Conservation (phyloP, 2,113 vertebrate species). For the western clawed frog (Xenopus tropicalis) region UCB_Xtro_10.0 CM004447.2:121722501-121723000, state of each 20-base stretch:
- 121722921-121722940: slow-evolving; percentile 93
- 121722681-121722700: slow-evolving; percentile 73
- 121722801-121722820: slow-evolving; percentile 73
- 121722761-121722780: slow-evolving; percentile 65
- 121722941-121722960: slow-evolving; percentile 88
- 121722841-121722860: slow-evolving; percentile 96
- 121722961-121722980: slow-evolving; percentile 93
- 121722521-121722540: slow-evolving; percentile 77
- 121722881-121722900: slow-evolving; percentile 87
- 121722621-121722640: slow-evolving; percentile 76
- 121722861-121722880: slow-evolving; percentile 89
- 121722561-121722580: slow-evolving; percentile 73
- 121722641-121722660: slow-evolving; percentile 69
- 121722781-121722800: slow-evolving; percentile 75
- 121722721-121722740: slow-evolving; percentile 78
- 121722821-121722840: slow-evolving; percentile 89
- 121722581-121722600: slow-evolving; percentile 74
- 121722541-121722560: slow-evolving; percentile 66
- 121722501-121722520: slow-evolving; percentile 72
- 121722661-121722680: slow-evolving; percentile 80
- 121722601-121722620: slow-evolving; percentile 61
- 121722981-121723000: slow-evolving; percentile 90
- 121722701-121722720: slow-evolving; percentile 73
- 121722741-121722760: slow-evolving; percentile 70
- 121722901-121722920: slow-evolving; percentile 96